Percentiles rank a stretch among this genome's conserved stretches.
Conservation (phyloP, 1,140 invertebrate species). For the Caenorhabditis tropicalis region DNA sequence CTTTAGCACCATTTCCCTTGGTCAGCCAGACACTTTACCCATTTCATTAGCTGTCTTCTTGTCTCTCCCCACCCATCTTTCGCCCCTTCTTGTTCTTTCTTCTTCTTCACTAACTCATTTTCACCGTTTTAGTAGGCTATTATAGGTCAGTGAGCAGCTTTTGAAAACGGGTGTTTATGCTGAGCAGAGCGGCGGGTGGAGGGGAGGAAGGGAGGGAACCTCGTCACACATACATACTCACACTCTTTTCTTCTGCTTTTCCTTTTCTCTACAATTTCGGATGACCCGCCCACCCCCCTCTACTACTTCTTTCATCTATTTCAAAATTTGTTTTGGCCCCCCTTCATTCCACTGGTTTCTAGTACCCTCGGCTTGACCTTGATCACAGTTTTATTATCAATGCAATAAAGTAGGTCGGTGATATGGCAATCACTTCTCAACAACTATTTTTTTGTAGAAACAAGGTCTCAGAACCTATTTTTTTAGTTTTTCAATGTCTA, state of each 20-base stretch:
- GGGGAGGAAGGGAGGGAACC: constrained; percentile 10
- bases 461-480: too few species aligned
- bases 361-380: too few species aligned
- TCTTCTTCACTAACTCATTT: neutral
- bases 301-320: neutral
- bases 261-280: constrained; percentile 40
- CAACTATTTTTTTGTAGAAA: too few species aligned
- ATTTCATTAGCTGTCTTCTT: constrained; percentile 21
- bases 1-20: too few species aligned
- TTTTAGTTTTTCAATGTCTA: too few species aligned
- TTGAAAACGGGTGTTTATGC: constrained; percentile 37
- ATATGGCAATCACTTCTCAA: too few species aligned
- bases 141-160: constrained; percentile 39
- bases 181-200: neutral
- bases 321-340: neutral
- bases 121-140: constrained; percentile 30
- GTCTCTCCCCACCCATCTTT: neutral
- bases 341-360: too few species aligned
- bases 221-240: constrained; percentile 41
- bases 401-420: too few species aligned
- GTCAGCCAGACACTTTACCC: neutral
- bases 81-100: neutral
- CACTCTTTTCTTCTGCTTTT: constrained; percentile 30
- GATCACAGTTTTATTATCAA: too few species aligned
- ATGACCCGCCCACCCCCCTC: neutral